These are phyloP conservation scores for Neosilurus mollespiculum DNA, from an alignment of 2,797 vertebrate species.

Conservation along the genomic window DNA sequence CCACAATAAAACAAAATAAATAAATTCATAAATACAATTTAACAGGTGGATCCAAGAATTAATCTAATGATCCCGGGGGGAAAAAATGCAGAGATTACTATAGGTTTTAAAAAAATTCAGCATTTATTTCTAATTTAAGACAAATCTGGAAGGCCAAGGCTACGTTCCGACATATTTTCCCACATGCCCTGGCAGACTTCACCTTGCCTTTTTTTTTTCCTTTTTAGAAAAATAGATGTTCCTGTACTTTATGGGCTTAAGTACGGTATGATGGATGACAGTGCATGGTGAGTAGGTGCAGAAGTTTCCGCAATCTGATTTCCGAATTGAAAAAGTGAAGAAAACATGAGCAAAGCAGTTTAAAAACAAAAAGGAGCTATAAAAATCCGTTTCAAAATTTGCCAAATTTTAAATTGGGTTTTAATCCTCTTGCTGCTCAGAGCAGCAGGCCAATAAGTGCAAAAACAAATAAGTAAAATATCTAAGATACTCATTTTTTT, in stretches of 20 bases:
- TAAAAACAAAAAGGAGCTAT: conserved; percentile 9
- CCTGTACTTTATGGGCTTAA: background rate
- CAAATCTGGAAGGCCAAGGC: background rate
- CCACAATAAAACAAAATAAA: conserved; percentile 31
- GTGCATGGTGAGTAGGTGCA: background rate
- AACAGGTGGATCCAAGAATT: conserved; percentile 20
- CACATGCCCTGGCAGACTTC: conserved; percentile 7
- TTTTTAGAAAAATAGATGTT: background rate
- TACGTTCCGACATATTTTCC: background rate
- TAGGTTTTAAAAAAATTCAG: background rate
- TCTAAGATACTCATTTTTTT: background rate
- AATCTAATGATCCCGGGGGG: background rate
- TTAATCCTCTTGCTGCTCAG: background rate
- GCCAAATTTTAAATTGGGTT: background rate
- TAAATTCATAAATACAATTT: conserved; percentile 49
- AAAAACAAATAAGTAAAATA: background rate
- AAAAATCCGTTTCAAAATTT: background rate
- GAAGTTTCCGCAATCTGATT: background rate
- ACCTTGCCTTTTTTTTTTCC: background rate
- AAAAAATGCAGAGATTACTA: background rate
- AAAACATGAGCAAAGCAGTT: background rate
- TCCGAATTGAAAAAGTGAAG: background rate
- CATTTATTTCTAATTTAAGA: background rate
- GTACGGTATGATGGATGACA: background rate
- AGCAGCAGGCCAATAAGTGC: conserved; percentile 5